Conservation (phyloP, 1,140 invertebrate species). For the Yoshiicerus persimilis region DNA sequence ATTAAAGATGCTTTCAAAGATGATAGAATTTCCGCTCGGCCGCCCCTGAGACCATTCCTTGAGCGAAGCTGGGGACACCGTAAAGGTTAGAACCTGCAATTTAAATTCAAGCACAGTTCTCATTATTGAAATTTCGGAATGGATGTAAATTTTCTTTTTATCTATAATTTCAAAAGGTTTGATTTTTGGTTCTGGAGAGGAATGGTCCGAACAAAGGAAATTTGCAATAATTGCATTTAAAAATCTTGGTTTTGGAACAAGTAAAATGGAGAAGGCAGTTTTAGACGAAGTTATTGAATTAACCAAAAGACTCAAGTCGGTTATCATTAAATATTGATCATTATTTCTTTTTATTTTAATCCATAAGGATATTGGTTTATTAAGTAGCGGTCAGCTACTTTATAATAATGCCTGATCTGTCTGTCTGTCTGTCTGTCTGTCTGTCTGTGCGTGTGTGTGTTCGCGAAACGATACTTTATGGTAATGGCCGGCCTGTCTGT, state of each 20-base stretch:
- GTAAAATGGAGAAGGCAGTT: background rate
- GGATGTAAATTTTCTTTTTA: background rate
- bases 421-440: no score
- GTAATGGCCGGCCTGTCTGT: no score
- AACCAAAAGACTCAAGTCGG: background rate
- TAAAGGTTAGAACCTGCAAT: background rate
- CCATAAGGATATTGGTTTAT: no score
- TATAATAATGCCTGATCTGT: no score
- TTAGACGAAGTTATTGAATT: slow-evolving; percentile 23
- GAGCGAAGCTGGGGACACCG: slow-evolving; percentile 24
- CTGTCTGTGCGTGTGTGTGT: no score
- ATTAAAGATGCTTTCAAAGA: slow-evolving; percentile 32
- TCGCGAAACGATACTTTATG: no score
- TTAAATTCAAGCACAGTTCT: no score
- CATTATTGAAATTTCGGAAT: background rate
- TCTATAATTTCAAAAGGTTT: background rate
- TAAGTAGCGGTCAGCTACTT: no score
- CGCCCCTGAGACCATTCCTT: slow-evolving; percentile 18
- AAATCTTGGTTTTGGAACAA: slow-evolving; percentile 26
- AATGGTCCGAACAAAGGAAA: slow-evolving; percentile 38
- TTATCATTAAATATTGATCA: background rate
- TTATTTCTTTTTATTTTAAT: no score
- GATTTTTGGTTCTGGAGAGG: slow-evolving; percentile 29
- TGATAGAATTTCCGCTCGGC: slow-evolving; percentile 28
- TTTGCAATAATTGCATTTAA: slow-evolving; percentile 23